Percentiles rank a stretch among this genome's conserved stretches.
phyloP scores from a whole-genome alignment of 2,888 invertebrate species.

The Pomacea canaliculata region DNA sequence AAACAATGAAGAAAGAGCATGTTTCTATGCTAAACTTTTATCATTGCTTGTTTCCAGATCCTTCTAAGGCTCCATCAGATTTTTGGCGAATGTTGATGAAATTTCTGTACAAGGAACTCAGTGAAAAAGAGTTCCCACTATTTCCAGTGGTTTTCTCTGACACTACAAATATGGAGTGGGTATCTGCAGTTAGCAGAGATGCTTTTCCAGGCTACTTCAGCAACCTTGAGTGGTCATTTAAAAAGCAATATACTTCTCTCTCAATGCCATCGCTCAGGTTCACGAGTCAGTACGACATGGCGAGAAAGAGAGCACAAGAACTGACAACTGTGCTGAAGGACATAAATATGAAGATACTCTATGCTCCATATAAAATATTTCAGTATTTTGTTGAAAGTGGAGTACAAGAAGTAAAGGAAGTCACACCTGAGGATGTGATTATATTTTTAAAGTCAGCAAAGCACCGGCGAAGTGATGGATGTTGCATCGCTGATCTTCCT shows the following conservation, averaged over 20 bases:
- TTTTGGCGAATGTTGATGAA: slow-evolving; percentile 27
- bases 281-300: no score
- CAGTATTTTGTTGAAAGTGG: slow-evolving; percentile 18
- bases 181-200: slow-evolving; percentile 1
- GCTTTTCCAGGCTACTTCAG: slow-evolving; percentile 31
- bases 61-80: not conserved
- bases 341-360: slow-evolving; percentile 30
- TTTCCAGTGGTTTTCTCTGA: slow-evolving; percentile 4
- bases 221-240: slow-evolving; percentile 1
- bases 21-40: slow-evolving; percentile 8
- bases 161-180: slow-evolving; percentile 15
- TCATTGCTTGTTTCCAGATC: slow-evolving; percentile 30
- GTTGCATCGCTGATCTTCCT: slow-evolving; percentile 27
- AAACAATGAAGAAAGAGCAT: not conserved
- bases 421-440: slow-evolving; percentile 25
- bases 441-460: slow-evolving; percentile 25
- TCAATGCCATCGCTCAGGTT: not conserved
- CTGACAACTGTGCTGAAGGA: slow-evolving; percentile 12
- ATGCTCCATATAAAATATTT: slow-evolving; percentile 21
- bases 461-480: slow-evolving; percentile 4
- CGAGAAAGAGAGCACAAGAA: not conserved
- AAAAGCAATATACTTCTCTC: slow-evolving; percentile 4
- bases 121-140: slow-evolving; percentile 3
- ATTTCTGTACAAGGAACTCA: slow-evolving; percentile 15
- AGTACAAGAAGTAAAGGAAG: slow-evolving; percentile 12